Base-by-base conservation (phyloP, 2,888 invertebrate genomes). In the Oxycera nigricornis region DNA sequence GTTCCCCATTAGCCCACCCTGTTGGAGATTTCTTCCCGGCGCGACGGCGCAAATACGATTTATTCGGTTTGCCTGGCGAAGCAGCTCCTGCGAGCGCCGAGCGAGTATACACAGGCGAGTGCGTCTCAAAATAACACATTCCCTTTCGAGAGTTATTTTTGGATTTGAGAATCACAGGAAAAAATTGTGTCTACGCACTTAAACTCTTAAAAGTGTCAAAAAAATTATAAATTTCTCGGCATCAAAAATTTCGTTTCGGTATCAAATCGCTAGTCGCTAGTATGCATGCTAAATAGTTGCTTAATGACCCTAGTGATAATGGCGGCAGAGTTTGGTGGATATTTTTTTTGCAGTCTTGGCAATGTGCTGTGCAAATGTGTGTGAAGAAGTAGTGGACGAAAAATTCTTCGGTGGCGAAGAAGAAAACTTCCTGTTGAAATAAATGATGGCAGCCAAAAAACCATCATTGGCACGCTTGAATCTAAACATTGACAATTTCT, bases 141-240 rank as follows among this genome's bases (percentile, higher is more conserved):
- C 81, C 81, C 81, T 81, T 81, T 81, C 80, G 79, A 78, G 80
- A 80, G 80, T 80, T 82, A 82, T 82, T 82, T 82, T 81, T 81
- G 80, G 82, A 81, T 80, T 79, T 80, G 75, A 79, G 78, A 79
- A 78, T 79, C 78, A 73, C n/a, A n/a, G n/a, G n/a, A 79, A 79
- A 78, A 79, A 78, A 80, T 80, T 79, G 79, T 78, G 79, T 79
- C 78, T 79, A 80, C 80, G 81, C 80, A 80, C 73, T 76, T 74
- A 74, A 76, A 67, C 72, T 55, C 59, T 50, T 67, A 72, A 24
- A 75, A 75, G 74, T 77, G 76, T 77, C 75, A 77, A 77, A 74
- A 74, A 55, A 68, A 73, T 67, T 72, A 59, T 41, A 68, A 57
- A 20, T 59, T 57, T 41, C 59, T 72, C 57, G 41, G 26, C 41